phyloP scores from a whole-genome alignment of 2,113 vertebrate genomes.

The Pygoscelis antarcticus region DNA sequence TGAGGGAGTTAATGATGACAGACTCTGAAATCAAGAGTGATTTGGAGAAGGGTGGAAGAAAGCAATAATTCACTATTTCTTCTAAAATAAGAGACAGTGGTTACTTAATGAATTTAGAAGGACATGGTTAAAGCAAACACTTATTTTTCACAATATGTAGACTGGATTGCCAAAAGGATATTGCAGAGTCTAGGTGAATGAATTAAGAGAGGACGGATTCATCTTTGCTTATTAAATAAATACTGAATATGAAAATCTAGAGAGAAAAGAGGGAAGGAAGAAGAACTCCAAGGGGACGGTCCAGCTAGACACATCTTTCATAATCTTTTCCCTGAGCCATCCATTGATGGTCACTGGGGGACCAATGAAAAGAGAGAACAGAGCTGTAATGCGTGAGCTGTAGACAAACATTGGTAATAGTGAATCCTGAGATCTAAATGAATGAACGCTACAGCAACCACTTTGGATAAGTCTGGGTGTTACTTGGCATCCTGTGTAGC shows the following conservation, averaged over 20 bases:
- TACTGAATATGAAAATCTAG: neutral
- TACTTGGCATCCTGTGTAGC: neutral
- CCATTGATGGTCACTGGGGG: neutral
- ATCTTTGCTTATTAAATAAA: neutral
- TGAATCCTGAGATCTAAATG: neutral
- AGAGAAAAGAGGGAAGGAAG: neutral
- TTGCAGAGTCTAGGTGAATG: neutral
- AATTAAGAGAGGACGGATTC: neutral
- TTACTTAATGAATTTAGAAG: neutral
- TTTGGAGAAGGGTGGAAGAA: neutral
- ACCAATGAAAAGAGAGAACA: neutral
- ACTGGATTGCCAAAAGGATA: neutral
- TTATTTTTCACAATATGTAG: neutral
- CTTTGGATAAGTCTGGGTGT: neutral
- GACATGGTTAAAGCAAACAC: neutral
- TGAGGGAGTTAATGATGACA: neutral
- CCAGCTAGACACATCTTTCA: neutral
- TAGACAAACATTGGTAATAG: neutral
- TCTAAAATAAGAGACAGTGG: neutral
- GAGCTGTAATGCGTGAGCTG: neutral
- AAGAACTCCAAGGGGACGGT: neutral
- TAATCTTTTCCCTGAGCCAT: neutral
- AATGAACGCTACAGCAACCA: neutral
- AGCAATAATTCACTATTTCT: neutral
- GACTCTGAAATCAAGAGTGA: neutral